Percentiles rank a stretch among this genome's conserved stretches.
phyloP scores from a whole-genome alignment of 2,113 vertebrate genomes.

The Charina bottae region DNA sequence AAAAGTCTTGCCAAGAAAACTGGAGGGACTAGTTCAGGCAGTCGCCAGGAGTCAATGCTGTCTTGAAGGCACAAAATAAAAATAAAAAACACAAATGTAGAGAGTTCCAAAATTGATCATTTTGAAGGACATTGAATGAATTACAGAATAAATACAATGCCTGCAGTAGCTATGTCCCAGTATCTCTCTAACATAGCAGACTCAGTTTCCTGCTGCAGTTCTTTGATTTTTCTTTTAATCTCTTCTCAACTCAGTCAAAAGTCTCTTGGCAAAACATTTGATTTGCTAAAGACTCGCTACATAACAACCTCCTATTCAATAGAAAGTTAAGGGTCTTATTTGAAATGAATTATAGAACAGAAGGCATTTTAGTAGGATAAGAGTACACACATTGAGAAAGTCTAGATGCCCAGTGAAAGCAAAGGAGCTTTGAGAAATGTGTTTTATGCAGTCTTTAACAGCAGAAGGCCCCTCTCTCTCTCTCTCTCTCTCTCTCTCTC shows the following conservation, averaged over 20 bases:
- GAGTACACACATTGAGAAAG: not conserved
- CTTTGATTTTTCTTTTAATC: not conserved
- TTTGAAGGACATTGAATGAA: not conserved
- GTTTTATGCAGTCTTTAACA: not conserved
- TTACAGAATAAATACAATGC: not conserved
- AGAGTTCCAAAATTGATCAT: not conserved
- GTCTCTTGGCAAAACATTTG: not conserved
- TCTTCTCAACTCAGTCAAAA: not conserved
- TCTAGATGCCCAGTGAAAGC: not conserved
- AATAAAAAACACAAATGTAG: not conserved
- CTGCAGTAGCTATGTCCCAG: rapidly evolving
- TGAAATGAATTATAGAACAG: constrained; percentile 12
- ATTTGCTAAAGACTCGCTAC: not conserved
- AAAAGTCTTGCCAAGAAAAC: not conserved
- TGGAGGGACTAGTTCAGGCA: not conserved
- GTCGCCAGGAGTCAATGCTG: not conserved
- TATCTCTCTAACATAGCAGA: not conserved
- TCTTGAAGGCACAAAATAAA: not conserved
- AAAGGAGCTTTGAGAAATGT: not conserved
- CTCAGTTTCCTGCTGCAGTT: not conserved
- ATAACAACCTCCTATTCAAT: not conserved
- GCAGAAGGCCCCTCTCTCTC: not conserved
- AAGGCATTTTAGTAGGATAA: not conserved
- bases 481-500: too few relatives aligned
- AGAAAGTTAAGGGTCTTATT: not conserved